Percentiles rank a stretch among this genome's conserved stretches.
These are phyloP conservation scores for Plemyria rubiginata DNA, from an alignment of 2,888 invertebrate genomes.

Conservation along the genomic window DNA sequence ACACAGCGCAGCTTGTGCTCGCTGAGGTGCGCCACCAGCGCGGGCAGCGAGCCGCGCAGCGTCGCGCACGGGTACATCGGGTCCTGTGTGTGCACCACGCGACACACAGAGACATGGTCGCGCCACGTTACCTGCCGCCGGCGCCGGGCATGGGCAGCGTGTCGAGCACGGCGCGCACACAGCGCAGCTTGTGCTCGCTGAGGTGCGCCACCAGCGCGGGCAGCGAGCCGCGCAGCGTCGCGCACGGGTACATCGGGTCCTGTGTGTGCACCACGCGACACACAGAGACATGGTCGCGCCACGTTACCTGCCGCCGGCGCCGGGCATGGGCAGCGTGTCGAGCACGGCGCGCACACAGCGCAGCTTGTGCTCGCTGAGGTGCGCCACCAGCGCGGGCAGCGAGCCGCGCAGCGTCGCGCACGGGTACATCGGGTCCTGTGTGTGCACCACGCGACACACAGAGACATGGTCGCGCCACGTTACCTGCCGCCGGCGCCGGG, in stretches of 20 bases:
- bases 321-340: slow-evolving; percentile 26
- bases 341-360: slow-evolving; percentile 66
- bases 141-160: slow-evolving; percentile 8
- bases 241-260: slow-evolving; percentile 94
- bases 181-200: slow-evolving; percentile 93
- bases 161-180: slow-evolving; percentile 63
- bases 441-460: slow-evolving; percentile 87
- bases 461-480: not conserved
- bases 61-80: slow-evolving; percentile 94
- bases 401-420: slow-evolving; percentile 93
- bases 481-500: slow-evolving; percentile 8
- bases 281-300: slow-evolving; percentile 30
- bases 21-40: slow-evolving; percentile 94
- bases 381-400: slow-evolving; percentile 93
- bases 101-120: slow-evolving; percentile 40
- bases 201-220: slow-evolving; percentile 95
- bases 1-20: slow-evolving; percentile 91
- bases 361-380: slow-evolving; percentile 96
- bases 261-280: slow-evolving; percentile 91
- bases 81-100: slow-evolving; percentile 92
- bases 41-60: slow-evolving; percentile 93
- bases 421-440: slow-evolving; percentile 94
- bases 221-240: slow-evolving; percentile 93
- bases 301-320: slow-evolving; percentile 9
- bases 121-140: slow-evolving; percentile 14